Evolutionary conservation across 2,797 vertebrate genomes (phyloP).

Genomic region (Eulemur coronatus): DNA sequence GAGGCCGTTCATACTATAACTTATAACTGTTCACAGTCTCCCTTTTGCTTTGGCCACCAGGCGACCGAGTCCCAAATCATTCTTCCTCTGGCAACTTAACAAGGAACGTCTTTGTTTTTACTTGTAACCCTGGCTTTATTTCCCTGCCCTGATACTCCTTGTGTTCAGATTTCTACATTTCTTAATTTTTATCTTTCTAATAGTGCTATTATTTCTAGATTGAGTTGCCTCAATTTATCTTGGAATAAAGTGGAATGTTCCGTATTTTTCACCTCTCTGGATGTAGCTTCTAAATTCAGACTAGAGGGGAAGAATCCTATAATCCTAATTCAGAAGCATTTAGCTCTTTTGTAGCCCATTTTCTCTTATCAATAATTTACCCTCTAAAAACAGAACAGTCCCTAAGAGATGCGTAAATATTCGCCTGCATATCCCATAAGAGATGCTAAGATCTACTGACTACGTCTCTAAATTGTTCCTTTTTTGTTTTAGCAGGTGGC

Average conservation of each 20-base stretch:
- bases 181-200: constrained; percentile 26
- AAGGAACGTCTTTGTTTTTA: background rate
- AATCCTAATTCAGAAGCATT: constrained; percentile 60
- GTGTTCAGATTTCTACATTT: constrained; percentile 20
- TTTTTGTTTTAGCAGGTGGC: background rate
- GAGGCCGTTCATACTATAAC: background rate
- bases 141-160: background rate
- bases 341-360: constrained; percentile 42
- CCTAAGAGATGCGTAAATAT: constrained; percentile 44
- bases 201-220: constrained; percentile 35
- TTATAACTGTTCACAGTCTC: background rate
- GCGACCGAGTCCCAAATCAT: background rate
- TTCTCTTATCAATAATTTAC: constrained; percentile 38
- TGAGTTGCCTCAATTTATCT: constrained; percentile 20
- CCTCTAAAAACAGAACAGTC: constrained; percentile 55
- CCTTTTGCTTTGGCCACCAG: background rate
- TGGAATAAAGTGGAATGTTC: background rate
- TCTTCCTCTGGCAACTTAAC: background rate
- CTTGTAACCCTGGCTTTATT: background rate
- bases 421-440: background rate
- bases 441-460: background rate
- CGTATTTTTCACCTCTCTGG: constrained; percentile 38
- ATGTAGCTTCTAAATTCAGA: constrained; percentile 46
- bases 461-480: background rate
- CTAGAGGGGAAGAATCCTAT: background rate